These are phyloP conservation scores for Eurystomus glaucurus DNA, from an alignment of 2,797 vertebrate species.

Conservation along the genomic window DNA sequence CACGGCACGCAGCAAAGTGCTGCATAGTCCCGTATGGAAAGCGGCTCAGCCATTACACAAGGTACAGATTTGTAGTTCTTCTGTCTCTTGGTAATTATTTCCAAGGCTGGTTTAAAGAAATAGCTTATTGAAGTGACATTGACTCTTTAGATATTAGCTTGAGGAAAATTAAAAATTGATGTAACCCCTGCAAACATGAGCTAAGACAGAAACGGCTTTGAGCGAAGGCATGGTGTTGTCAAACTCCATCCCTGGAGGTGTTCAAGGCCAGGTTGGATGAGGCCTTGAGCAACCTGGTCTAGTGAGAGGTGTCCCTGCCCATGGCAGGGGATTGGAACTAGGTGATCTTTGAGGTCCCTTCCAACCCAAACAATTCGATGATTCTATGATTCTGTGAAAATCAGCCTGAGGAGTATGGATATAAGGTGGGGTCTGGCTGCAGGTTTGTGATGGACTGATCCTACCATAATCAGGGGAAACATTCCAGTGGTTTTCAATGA, in stretches of 20 bases:
- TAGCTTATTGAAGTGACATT: neutral
- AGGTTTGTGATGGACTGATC: neutral
- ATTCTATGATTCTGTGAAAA: neutral
- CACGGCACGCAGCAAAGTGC: neutral
- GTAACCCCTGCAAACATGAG: neutral
- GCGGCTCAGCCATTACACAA: neutral
- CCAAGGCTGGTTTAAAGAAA: neutral
- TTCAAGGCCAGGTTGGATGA: too few species aligned
- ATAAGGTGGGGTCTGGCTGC: neutral
- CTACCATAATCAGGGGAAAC: neutral
- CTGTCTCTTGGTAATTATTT: neutral
- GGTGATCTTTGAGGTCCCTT: too few species aligned
- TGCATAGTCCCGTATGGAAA: neutral
- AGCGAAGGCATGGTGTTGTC: accelerated
- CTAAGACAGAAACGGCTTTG: neutral
- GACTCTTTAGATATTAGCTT: neutral
- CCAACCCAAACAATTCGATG: too few species aligned
- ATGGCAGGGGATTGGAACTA: too few species aligned
- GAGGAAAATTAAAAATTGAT: neutral
- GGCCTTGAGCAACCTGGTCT: too few species aligned
- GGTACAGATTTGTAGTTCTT: neutral
- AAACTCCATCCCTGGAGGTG: neutral
- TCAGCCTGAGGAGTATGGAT: neutral
- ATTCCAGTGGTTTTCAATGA: neutral
- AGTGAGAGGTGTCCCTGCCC: too few species aligned